Evolutionary conservation across 1,140 invertebrate species (phyloP).

Genomic region (Trichomalopsis sarcophagae): DNA sequence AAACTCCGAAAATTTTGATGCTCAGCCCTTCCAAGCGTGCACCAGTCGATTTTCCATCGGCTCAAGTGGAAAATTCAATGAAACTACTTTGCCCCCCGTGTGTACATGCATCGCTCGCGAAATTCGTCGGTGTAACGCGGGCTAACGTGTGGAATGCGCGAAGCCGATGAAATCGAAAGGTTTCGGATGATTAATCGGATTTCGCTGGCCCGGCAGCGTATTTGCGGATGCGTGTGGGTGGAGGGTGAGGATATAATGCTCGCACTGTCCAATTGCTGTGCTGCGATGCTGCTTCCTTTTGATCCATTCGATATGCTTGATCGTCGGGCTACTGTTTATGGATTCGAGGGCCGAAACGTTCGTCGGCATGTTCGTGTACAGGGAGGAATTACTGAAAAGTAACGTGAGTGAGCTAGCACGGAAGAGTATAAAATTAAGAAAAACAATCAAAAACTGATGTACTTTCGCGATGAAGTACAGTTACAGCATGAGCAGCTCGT

Average conservation of each 20-base stretch:
- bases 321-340: not conserved
- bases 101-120: not conserved
- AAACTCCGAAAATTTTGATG: not conserved
- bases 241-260: not conserved
- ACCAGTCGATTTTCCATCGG: conserved; percentile 38
- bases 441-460: too few species aligned
- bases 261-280: conserved; percentile 3
- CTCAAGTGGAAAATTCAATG: conserved; percentile 43
- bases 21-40: too few species aligned
- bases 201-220: not conserved
- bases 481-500: too few species aligned
- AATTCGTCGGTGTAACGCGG: not conserved
- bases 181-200: conserved; percentile 45
- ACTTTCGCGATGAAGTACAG: too few species aligned
- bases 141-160: not conserved
- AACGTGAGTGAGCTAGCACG: too few species aligned
- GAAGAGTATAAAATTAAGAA: too few species aligned
- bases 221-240: not conserved
- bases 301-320: conserved; percentile 26
- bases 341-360: not conserved
- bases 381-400: not conserved
- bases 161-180: conserved; percentile 30
- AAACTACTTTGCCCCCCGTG: conserved; percentile 3
- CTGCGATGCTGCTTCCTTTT: not conserved
- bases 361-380: not conserved